Evolutionary conservation across 2,888 invertebrate species (phyloP).

Genomic region (Cheiracanthium punctorium): DNA sequence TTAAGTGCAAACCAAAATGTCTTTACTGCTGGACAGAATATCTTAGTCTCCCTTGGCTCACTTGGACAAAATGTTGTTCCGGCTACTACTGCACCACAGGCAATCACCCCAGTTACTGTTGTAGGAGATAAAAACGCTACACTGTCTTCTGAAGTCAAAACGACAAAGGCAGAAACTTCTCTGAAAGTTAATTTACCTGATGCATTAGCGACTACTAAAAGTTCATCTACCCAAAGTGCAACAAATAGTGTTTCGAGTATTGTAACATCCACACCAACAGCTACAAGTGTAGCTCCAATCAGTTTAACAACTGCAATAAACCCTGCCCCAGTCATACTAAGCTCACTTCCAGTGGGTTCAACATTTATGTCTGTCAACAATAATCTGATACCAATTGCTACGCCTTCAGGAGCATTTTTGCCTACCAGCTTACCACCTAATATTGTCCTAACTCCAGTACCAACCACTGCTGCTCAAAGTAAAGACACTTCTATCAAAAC

Average conservation of each 20-base stretch:
- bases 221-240: neutral
- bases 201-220: neutral
- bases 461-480: neutral
- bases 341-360: constrained; percentile 8
- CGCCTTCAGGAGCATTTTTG: constrained; percentile 1
- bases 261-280: neutral
- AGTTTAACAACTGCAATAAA: neutral
- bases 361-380: constrained; percentile 41
- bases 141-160: neutral
- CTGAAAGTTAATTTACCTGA: neutral
- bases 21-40: neutral
- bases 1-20: neutral
- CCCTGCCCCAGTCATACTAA: neutral
- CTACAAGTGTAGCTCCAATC: neutral
- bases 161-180: neutral
- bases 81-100: neutral
- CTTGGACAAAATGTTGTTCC: neutral
- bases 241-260: neutral
- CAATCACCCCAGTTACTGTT: neutral
- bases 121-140: neutral
- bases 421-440: constrained; percentile 15
- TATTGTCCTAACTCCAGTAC: neutral
- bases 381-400: constrained; percentile 40
- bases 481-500: neutral
- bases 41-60: neutral